Conservation (phyloP, 2,888 invertebrate genomes). For the Hirtodrosophila histrioides region DNA sequence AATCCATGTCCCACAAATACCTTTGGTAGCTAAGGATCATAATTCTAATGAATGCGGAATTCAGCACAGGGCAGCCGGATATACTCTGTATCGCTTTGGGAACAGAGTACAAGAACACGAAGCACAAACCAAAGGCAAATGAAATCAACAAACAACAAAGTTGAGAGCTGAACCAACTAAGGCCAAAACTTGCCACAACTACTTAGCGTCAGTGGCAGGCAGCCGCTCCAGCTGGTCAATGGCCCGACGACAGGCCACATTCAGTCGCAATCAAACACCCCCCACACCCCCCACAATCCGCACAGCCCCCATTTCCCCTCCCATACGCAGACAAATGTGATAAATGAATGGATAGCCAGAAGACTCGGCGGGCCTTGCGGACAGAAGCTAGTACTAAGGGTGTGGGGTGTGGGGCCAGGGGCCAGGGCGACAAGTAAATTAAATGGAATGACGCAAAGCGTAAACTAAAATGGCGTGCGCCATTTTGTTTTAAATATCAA, state of each 20-base stretch:
- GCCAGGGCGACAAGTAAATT: constrained; percentile 14
- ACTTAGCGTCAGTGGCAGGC: constrained; percentile 66
- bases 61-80: too few species aligned
- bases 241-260: constrained; percentile 8
- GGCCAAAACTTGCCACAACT: constrained; percentile 63
- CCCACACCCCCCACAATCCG: not conserved
- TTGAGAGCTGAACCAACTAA: constrained; percentile 31
- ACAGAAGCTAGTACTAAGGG: not conserved
- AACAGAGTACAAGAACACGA: constrained; percentile 7
- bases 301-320: constrained; percentile 10
- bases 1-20: too few species aligned
- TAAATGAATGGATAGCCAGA: constrained; percentile 47
- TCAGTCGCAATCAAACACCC: not conserved
- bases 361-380: constrained; percentile 27
- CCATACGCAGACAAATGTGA: constrained; percentile 26
- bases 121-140: constrained; percentile 41
- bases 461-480: constrained; percentile 37
- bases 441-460: constrained; percentile 42
- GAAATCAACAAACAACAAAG: constrained; percentile 56
- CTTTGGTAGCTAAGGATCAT: too few species aligned
- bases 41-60: too few species aligned
- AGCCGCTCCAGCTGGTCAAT: constrained; percentile 36
- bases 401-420: constrained; percentile 12
- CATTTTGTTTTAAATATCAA: constrained; percentile 57
- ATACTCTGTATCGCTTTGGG: too few species aligned